A percentile compares a stretch with the other conserved stretches of the same genome.
Conservation (phyloP, 2,113 vertebrate genomes). For the Chaenogobius annularis region DNA sequence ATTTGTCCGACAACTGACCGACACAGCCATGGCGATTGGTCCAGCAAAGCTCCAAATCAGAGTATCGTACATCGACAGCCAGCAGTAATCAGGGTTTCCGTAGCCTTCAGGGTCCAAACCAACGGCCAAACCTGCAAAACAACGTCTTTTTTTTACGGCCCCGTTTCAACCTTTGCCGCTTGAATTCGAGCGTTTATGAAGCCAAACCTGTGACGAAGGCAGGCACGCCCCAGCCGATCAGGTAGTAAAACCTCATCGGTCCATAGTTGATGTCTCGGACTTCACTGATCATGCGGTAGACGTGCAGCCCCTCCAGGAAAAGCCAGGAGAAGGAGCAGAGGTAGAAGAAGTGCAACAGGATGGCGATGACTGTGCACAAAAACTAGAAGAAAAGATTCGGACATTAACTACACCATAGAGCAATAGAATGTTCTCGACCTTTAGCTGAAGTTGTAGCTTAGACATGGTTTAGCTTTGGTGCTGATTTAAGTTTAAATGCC, state of each 20-base stretch:
- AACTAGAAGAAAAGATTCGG: constrained; percentile 75
- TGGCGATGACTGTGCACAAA: constrained; percentile 91
- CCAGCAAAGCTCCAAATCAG: constrained; percentile 94
- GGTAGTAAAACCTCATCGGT: constrained; percentile 95
- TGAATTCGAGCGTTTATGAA: not conserved
- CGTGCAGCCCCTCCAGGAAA: constrained; percentile 89
- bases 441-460: not conserved
- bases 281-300: constrained; percentile 89
- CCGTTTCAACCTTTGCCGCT: not conserved
- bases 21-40: constrained; percentile 82
- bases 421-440: not conserved
- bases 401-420: not conserved
- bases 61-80: constrained; percentile 90
- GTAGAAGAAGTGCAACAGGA: constrained; percentile 94
- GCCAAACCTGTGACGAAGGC: constrained; percentile 90
- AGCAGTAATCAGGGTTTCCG: constrained; percentile 94
- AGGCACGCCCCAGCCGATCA: constrained; percentile 93
- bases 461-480: not conserved
- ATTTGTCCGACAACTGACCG: constrained; percentile 74
- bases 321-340: constrained; percentile 93
- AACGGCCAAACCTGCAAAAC: constrained; percentile 84
- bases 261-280: constrained; percentile 89
- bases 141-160: not conserved
- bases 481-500: too few species aligned
- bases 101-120: constrained; percentile 94